Percentiles rank a stretch among this genome's conserved stretches.
phyloP scores from a whole-genome alignment of 2,113 vertebrate genomes.

The Thalassarche chlororhynchos region DNA sequence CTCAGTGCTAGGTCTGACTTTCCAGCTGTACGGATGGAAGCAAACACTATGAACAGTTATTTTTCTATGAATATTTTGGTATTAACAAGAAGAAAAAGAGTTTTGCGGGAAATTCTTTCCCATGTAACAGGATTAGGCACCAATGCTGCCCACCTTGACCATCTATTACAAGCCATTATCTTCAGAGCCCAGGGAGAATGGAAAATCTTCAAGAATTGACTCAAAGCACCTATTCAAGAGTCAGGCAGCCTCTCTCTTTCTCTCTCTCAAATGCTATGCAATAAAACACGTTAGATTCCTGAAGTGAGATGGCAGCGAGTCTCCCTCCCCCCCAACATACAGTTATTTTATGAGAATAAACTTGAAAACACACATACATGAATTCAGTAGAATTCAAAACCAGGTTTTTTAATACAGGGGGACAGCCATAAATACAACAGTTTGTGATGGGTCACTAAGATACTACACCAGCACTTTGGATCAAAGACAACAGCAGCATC shows the following conservation, averaged over 20 bases:
- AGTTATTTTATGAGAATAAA: neutral
- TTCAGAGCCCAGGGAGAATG: neutral
- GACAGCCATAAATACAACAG: neutral
- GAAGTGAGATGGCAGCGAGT: neutral
- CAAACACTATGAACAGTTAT: neutral
- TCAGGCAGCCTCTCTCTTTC: neutral
- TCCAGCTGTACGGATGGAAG: neutral
- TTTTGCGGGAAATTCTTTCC: neutral
- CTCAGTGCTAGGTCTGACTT: neutral
- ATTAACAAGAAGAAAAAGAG: neutral
- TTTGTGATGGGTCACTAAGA: neutral
- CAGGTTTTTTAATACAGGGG: neutral
- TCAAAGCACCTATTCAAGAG: neutral
- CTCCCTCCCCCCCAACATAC: accelerated
- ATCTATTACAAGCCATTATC: neutral
- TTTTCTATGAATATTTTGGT: neutral
- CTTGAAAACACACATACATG: neutral
- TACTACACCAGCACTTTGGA: neutral
- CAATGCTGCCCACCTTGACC: neutral
- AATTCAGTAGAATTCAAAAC: neutral
- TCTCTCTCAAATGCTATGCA: neutral
- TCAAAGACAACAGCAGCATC: neutral
- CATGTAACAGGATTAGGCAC: neutral
- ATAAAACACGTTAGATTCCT: neutral
- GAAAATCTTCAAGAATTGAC: neutral